phyloP scores from a whole-genome alignment of 2,797 vertebrate species.

The Takifugu rubripes region DNA sequence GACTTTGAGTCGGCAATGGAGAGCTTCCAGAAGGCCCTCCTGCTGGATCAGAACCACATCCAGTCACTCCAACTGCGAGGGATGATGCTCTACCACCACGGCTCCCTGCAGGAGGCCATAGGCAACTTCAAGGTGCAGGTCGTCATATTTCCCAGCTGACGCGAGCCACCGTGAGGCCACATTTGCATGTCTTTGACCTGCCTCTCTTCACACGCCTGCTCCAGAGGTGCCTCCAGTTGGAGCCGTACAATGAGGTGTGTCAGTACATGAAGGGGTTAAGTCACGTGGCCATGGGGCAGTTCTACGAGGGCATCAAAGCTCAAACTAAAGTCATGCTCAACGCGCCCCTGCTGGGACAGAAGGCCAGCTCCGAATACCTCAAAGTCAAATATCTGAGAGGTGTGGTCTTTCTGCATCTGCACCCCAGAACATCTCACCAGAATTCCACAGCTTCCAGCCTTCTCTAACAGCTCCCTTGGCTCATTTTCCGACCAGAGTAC shows the following conservation, averaged over 20 bases:
- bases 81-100: conserved; percentile 98
- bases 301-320: conserved; percentile 98
- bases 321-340: conserved; percentile 98
- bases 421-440: background rate
- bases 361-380: conserved; percentile 94
- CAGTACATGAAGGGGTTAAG: conserved; percentile 98
- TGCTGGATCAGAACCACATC: conserved; percentile 96
- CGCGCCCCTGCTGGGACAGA: conserved; percentile 93
- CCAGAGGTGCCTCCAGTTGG: conserved; percentile 91
- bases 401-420: conserved; percentile 45
- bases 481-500: conserved; percentile 79
- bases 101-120: conserved; percentile 90
- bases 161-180: background rate
- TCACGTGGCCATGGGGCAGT: conserved; percentile 96
- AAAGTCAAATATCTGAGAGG: conserved; percentile 98
- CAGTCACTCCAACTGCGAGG: conserved; percentile 95
- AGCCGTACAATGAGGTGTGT: conserved; percentile 96
- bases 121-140: conserved; percentile 90
- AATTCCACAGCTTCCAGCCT: background rate
- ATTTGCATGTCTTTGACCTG: background rate
- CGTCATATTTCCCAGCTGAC: background rate
- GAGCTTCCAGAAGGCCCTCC: conserved; percentile 93
- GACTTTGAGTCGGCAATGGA: conserved; percentile 96
- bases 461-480: background rate
- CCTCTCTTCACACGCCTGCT: background rate